Evolutionary conservation across 1,140 invertebrate genomes (phyloP), one percentile per base, ranked within the genome.

Genomic region (Aethina tumida): DNA sequence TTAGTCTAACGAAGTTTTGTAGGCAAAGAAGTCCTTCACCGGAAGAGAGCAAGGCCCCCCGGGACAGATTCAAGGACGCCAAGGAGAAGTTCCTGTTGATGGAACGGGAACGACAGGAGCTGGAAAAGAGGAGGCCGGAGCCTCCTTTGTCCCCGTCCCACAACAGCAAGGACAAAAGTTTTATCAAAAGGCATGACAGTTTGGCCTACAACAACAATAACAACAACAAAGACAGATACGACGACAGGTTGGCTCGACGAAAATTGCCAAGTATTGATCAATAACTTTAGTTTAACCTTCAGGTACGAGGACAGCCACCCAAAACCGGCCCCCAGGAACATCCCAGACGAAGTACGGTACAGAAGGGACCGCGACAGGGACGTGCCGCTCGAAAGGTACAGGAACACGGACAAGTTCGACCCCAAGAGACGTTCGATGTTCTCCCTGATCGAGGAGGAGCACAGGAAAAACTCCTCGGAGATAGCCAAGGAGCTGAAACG

Each of bases 51-150:
- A 61, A 65, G 30, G 73, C 76, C 20, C 81, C 81, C 0, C 69
- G 79, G 37, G 82, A 86, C 43, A 70, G 84, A 22, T 86, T 86
- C 57, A 79, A 84, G 49, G 82, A 85, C 50, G 82, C 83, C 24
- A 86, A 85, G 58, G 81, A 86, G 54, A 85, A 85, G 60, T 86
- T 87, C 52, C 69, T 79, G 55, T 73, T 77, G 14, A 70, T 87
- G 63, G 83, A 88, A 59, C 67, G 75, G 43, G 76, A 81, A 43
- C 69, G 76, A 24, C 70, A 75, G 34, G 67, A 70, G 42, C 59
- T 64, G 27, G 69, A 76, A 36, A 59, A 58, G 10, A 52, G 54
- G 26, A 39, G 45, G 18, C 47, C 49, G 5, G 58, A 60, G 40
- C 35, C 46, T 15, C 45, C 50, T 0, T 58, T 57, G 22, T 52